Evolutionary conservation across 1,140 invertebrate species (phyloP).

Genomic region (Diachasmimorpha longicaudata): DNA sequence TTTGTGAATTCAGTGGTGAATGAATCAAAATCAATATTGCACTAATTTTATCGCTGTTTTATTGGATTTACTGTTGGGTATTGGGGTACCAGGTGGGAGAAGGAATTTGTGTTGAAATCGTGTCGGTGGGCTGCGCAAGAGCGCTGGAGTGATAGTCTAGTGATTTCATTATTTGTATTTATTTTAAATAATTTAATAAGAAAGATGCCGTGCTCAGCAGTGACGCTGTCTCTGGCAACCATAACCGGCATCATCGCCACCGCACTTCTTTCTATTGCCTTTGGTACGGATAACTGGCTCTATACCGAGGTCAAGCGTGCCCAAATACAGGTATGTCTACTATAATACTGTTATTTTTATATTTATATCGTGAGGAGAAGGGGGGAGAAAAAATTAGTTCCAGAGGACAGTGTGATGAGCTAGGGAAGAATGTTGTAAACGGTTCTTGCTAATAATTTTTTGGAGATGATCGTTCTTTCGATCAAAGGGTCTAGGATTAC

Average conservation of each 20-base stretch:
- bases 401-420: too few species aligned
- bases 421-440: too few species aligned
- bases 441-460: too few species aligned
- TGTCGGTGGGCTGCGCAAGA: neutral
- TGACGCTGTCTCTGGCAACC: slow-evolving; percentile 91
- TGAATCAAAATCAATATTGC: neutral
- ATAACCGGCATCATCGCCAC: slow-evolving; percentile 92
- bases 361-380: neutral
- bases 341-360: neutral
- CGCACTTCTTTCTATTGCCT: slow-evolving; percentile 88
- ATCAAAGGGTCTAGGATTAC: too few species aligned
- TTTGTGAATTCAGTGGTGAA: neutral
- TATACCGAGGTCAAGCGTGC: slow-evolving; percentile 88
- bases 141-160: neutral
- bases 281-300: slow-evolving; percentile 95
- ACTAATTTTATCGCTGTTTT: neutral
- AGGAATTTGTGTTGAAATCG: neutral
- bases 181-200: slow-evolving; percentile 41
- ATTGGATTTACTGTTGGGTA: neutral
- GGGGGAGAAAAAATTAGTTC: neutral
- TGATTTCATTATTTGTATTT: neutral
- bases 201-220: slow-evolving; percentile 91
- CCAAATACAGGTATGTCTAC: slow-evolving; percentile 78
- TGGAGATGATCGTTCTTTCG: too few species aligned
- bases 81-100: neutral